A percentile compares a stretch with the other conserved stretches of the same genome.
Evolutionary conservation across 2,113 vertebrate genomes (phyloP).

Genomic region (Lucifuga dentata): DNA sequence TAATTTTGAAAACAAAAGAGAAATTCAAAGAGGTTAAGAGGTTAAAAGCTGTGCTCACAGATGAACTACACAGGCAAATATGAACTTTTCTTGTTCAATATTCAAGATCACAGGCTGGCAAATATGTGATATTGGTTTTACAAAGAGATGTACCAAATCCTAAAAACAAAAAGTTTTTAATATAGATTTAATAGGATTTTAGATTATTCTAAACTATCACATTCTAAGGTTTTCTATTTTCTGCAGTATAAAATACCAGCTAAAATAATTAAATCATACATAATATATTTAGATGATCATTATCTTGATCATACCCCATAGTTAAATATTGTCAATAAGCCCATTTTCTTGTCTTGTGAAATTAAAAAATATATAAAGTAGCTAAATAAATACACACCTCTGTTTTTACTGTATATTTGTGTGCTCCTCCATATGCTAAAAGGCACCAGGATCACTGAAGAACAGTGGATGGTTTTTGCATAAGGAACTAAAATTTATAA

Average conservation of each 20-base stretch:
- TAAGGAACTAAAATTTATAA: conserved; percentile 29
- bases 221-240: conserved; percentile 4
- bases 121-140: conserved; percentile 28
- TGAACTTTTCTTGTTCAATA: conserved; percentile 1
- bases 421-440: conserved; percentile 45
- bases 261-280: conserved; percentile 27
- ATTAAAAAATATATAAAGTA: conserved; percentile 55
- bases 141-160: neutral
- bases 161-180: conserved; percentile 6
- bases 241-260: neutral
- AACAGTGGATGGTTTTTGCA: conserved; percentile 18
- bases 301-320: conserved; percentile 49
- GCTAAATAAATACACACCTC: conserved; percentile 75
- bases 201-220: conserved; percentile 22
- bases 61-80: neutral
- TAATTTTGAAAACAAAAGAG: too few relatives aligned
- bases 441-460: conserved; percentile 54
- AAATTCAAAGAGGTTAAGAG: neutral
- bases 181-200: conserved; percentile 13
- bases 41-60: neutral
- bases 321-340: conserved; percentile 63
- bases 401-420: conserved; percentile 36
- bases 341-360: conserved; percentile 32
- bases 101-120: conserved; percentile 22
- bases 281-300: conserved; percentile 19